A percentile compares a stretch with the other conserved stretches of the same genome.
Evolutionary conservation across 2,797 vertebrate species (phyloP).

Genomic region (Argya squamiceps): DNA sequence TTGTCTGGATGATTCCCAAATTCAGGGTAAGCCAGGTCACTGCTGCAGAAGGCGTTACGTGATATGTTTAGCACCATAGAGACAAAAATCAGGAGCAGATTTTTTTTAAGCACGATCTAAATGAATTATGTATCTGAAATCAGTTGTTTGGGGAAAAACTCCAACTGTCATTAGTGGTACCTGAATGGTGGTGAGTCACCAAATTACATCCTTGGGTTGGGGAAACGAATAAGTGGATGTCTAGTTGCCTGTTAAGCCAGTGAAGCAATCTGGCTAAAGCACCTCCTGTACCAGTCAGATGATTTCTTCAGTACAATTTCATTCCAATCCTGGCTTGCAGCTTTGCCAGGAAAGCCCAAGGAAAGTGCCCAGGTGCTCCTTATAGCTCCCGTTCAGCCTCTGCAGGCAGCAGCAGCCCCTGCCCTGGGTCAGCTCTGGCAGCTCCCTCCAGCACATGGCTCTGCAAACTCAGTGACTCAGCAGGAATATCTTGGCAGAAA

Average conservation of each 20-base stretch:
- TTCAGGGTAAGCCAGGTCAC: neutral
- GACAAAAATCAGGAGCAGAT: neutral
- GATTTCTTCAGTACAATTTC: neutral
- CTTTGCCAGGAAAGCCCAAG: neutral
- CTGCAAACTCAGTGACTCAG: neutral
- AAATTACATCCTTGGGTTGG: neutral
- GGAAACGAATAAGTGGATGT: neutral
- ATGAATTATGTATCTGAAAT: neutral
- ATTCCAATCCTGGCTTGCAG: neutral
- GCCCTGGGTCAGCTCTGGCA: neutral
- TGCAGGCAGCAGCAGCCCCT: neutral
- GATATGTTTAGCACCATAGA: neutral
- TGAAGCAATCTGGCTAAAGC: neutral
- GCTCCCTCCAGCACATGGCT: neutral
- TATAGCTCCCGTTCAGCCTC: accelerated
- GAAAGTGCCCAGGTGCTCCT: neutral
- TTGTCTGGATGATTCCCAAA: slow-evolving; percentile 2
- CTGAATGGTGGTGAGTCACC: slow-evolving; percentile 8
- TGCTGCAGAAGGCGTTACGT: neutral
- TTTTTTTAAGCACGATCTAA: neutral
- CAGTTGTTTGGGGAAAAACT: neutral
- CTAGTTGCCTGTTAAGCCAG: neutral
- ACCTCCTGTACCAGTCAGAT: neutral
- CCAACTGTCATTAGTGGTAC: neutral
- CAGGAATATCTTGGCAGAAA: neutral